Evolutionary conservation across 2,888 invertebrate species (phyloP).

Genomic region (Drosophila leonis): DNA sequence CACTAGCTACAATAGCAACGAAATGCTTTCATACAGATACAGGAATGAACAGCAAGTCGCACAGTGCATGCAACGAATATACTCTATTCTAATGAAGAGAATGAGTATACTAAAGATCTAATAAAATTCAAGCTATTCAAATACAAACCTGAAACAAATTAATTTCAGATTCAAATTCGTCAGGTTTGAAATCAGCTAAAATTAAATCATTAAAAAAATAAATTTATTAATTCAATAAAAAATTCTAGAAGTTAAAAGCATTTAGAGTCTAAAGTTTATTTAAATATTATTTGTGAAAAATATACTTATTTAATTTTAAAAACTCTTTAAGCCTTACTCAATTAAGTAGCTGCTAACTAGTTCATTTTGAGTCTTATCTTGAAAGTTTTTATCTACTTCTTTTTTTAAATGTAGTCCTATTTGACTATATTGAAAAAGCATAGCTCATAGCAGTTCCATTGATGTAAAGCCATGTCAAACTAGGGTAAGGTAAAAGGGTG

Average conservation of each 20-base stretch:
- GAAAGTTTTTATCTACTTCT: too few relatives aligned
- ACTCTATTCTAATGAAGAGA: not conserved
- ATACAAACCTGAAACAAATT: not conserved
- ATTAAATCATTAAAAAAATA: not conserved
- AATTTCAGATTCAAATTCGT: not conserved
- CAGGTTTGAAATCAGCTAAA: not conserved
- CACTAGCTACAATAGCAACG: too few relatives aligned
- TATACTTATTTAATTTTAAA: not conserved
- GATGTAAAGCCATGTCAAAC: constrained; percentile 3
- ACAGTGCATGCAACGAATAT: not conserved
- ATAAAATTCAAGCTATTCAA: not conserved
- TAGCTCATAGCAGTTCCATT: not conserved
- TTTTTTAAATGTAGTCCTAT: not conserved
- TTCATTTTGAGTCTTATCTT: not conserved
- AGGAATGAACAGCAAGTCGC: not conserved
- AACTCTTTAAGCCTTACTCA: not conserved
- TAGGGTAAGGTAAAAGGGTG: constrained; percentile 16
- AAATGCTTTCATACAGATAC: not conserved
- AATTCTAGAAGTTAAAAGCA: too few relatives aligned
- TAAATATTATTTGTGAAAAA: not conserved
- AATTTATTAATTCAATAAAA: not conserved
- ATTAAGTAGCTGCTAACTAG: not conserved
- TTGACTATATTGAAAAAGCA: not conserved
- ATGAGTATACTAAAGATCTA: too few relatives aligned
- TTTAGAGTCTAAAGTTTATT: not conserved